Conservation (phyloP, 2,113 vertebrate genomes). For the Glareola pratincola region DNA sequence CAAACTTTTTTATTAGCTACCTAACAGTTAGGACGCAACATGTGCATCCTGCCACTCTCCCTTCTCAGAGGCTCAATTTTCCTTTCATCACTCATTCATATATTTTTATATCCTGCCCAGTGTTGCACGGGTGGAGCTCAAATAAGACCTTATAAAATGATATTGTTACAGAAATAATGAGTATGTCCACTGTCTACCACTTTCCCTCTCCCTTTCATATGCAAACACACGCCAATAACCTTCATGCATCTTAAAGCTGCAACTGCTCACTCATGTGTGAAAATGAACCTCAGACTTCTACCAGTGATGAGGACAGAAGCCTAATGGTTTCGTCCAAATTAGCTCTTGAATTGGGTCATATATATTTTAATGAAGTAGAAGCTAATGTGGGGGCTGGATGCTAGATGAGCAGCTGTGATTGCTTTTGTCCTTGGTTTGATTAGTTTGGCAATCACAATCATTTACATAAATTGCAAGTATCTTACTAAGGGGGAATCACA, state of each 20-base stretch:
- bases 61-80: not conserved
- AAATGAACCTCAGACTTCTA: conserved; percentile 49
- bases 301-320: conserved; percentile 31
- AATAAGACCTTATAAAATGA: not conserved
- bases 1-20: not conserved
- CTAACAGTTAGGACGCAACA: not conserved
- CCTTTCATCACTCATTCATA: not conserved
- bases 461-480: conserved; percentile 19
- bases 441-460: conserved; percentile 44
- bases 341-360: conserved; percentile 46
- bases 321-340: conserved; percentile 57
- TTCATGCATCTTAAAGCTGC: conserved; percentile 58
- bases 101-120: not conserved
- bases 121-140: not conserved
- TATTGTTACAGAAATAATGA: not conserved
- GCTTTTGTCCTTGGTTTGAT: conserved; percentile 60
- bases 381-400: conserved; percentile 10
- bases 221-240: conserved; percentile 23
- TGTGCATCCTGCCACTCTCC: not conserved
- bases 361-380: conserved; percentile 62
- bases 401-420: conserved; percentile 14
- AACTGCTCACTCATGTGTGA: conserved; percentile 43
- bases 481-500: not conserved
- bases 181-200: not conserved
- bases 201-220: not conserved